Evolutionary conservation across 2,113 vertebrate species (phyloP).

Genomic region (Lycaon pictus): DNA sequence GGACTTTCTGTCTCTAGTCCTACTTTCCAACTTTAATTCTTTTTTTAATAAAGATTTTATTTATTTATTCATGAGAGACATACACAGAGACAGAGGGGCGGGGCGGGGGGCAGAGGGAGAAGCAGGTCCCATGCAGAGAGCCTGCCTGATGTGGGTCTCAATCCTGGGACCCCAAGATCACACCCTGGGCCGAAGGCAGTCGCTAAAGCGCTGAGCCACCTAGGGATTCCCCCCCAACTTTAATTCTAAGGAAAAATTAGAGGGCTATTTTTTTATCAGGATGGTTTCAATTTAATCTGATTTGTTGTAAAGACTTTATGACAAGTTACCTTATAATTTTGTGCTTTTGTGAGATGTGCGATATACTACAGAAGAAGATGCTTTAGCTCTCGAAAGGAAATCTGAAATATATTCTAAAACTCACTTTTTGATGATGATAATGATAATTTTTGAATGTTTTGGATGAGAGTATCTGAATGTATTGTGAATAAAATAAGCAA

Average conservation of each 20-base stretch:
- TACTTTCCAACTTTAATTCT: neutral
- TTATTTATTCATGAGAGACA: too few relatives aligned
- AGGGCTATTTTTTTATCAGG: neutral
- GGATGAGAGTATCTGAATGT: neutral
- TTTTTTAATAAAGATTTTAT: too few relatives aligned
- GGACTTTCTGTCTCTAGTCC: neutral
- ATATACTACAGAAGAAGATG: neutral
- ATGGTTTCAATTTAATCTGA: constrained; percentile 29
- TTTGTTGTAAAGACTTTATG: neutral
- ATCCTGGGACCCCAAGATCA: too few relatives aligned
- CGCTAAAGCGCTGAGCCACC: too few relatives aligned
- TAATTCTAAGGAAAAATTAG: neutral
- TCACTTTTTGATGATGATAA: neutral
- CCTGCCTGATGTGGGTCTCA: too few relatives aligned
- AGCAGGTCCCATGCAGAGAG: too few relatives aligned
- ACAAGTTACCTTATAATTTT: neutral
- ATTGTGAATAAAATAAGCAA: neutral
- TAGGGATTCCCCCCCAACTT: neutral
- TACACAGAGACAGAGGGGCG: too few relatives aligned
- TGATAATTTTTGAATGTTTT: neutral
- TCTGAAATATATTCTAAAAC: neutral
- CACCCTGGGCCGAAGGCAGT: too few relatives aligned
- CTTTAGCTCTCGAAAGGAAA: constrained; percentile 2
- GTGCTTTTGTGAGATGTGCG: neutral
- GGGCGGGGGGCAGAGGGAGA: too few relatives aligned